Percentiles rank a stretch among this genome's conserved stretches.
Evolutionary conservation across 1,140 invertebrate species (phyloP).

Genomic region (Rhyacophila brunnea): DNA sequence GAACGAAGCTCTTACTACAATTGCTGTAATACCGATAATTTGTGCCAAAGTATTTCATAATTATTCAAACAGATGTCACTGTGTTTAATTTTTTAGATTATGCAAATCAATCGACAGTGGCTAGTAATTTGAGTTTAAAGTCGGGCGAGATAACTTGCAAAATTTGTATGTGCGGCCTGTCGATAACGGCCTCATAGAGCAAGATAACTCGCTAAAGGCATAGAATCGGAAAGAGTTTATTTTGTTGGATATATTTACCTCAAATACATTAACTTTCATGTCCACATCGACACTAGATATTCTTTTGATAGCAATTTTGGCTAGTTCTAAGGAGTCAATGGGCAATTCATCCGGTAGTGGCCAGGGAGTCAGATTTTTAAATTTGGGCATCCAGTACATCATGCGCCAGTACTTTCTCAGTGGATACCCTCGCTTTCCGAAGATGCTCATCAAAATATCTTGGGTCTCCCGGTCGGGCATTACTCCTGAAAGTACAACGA

Average conservation of each 20-base stretch:
- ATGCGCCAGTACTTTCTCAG: conserved; percentile 85
- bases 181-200: no score
- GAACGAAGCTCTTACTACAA: no score
- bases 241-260: conserved; percentile 49
- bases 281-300: conserved; percentile 85
- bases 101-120: no score
- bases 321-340: conserved; percentile 75
- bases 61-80: no score
- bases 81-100: no score
- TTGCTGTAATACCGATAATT: no score
- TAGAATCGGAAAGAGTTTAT: no score
- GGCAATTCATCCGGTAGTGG: conserved; percentile 74
- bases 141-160: no score
- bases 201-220: no score
- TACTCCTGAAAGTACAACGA: conserved; percentile 61
- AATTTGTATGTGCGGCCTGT: no score
- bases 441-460: conserved; percentile 76
- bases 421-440: conserved; percentile 77
- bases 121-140: no score
- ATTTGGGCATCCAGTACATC: conserved; percentile 99
- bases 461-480: conserved; percentile 89
- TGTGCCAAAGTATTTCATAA: no score
- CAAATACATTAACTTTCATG: conserved; percentile 66
- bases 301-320: conserved; percentile 79
- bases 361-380: conserved; percentile 90